phyloP scores from a whole-genome alignment of 2,797 vertebrate species.

The Premnoplex brunnescens region DNA sequence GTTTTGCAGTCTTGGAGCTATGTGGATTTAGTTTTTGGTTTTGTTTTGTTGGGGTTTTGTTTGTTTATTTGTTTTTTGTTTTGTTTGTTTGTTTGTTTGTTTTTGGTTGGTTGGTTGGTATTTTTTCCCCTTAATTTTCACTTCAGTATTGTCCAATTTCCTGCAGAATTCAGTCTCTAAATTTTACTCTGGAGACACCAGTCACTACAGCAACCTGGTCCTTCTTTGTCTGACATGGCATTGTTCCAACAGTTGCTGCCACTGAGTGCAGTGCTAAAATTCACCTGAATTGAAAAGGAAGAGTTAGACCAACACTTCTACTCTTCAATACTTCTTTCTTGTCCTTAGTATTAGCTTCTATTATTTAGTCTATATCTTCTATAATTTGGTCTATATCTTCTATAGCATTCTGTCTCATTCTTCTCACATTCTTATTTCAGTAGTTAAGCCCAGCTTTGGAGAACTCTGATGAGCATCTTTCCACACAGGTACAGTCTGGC shows the following conservation, averaged over 20 bases:
- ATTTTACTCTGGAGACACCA: background rate
- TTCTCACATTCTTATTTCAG: background rate
- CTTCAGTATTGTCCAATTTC: background rate
- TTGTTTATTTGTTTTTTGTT: no score
- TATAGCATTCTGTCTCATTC: background rate
- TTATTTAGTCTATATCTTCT: background rate
- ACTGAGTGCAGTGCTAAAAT: background rate
- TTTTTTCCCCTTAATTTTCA: background rate
- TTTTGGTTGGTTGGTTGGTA: background rate
- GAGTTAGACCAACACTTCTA: background rate
- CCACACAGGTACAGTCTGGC: background rate
- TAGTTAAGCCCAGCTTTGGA: background rate
- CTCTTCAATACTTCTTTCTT: background rate
- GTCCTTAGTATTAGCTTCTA: background rate
- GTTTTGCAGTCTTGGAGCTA: background rate
- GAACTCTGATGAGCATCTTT: background rate
- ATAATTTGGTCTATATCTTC: background rate
- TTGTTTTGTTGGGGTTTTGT: no score
- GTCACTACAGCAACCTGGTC: background rate
- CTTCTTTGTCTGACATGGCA: background rate
- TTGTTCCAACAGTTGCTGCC: background rate
- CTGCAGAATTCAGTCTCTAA: background rate
- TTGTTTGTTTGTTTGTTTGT: background rate
- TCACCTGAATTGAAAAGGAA: background rate
- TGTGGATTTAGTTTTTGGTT: background rate